Evolutionary conservation across 2,113 vertebrate species (phyloP), one percentile per base, ranked within the genome.

Genomic region (Triplophysa rosa): DNA sequence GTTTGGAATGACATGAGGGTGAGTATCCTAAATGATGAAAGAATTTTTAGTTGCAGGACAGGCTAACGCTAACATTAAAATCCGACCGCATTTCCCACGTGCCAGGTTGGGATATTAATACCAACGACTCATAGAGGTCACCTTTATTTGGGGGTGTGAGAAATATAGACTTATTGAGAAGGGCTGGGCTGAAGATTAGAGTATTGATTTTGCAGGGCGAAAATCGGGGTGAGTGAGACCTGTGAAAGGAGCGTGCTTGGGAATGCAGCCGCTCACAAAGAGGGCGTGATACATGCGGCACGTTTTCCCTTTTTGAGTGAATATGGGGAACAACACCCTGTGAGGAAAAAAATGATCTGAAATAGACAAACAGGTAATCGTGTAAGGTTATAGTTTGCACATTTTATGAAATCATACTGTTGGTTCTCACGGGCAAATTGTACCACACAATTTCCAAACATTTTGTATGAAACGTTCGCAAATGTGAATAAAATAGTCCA

Each of bases 191-290:
- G 84, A 86, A 85, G 86, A 89, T 88, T 88, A 88, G 79, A 86
- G 87, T 86, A 87, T 88, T 81, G 89, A 89, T 88, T 87, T 79
- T 83, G 74, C 72, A 37, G 40, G 40, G 82, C 37, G 65, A 89
- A 89, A 88, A 88, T 87, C 78, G 84, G 72, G 29, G 68, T 74
- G 24, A 67, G 71, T 77, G 80, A 80, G 67, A 84, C 58, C 59
- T 71, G 52, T 74, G 62, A 83, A 74, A 37, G 80, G 73, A 67
- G 45, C 66, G 16, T 33, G 19, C 58, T 62, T 67, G 61, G 59
- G 24, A 52, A 33, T 37, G 62, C 70, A 49, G 71, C 33, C 68
- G 59, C 73, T 67, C 68, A 17, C n/a, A 52, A 47, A 65, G 68
- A 74, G 23, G 29, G 21, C 56, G 8, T 71, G 77, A 76, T 62